These are phyloP conservation scores for Amyelois transitella DNA, from an alignment of 1,140 invertebrate genomes.

Conservation along the genomic window DNA sequence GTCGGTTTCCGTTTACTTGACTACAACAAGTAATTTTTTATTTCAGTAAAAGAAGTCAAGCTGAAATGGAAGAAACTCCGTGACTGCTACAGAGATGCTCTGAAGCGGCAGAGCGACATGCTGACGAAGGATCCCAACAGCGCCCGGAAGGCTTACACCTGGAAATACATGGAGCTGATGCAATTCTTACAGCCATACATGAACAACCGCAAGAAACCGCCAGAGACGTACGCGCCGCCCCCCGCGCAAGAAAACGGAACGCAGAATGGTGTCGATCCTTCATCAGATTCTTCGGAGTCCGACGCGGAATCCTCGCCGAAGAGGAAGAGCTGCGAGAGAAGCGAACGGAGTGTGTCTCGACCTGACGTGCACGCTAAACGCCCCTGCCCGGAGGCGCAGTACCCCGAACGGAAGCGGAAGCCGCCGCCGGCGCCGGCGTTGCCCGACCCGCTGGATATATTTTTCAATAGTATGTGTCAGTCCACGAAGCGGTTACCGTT, in stretches of 20 bases:
- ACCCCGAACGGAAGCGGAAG: conserved; percentile 20
- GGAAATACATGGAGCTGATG: conserved; percentile 65
- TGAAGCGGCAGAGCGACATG: conserved; percentile 62
- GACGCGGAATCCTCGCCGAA: conserved; percentile 38
- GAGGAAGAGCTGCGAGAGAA: conserved; percentile 29
- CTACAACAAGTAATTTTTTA: conserved; percentile 1
- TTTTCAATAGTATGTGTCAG: conserved; percentile 68
- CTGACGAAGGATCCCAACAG: conserved; percentile 41
- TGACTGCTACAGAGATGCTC: conserved; percentile 65
- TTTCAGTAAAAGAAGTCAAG: conserved; percentile 68
- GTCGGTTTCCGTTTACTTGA: no score
- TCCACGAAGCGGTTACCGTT: conserved; percentile 61
- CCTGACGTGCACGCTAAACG: conserved; percentile 42
- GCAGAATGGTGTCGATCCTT: conserved; percentile 30
- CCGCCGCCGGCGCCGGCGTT: conserved; percentile 17
- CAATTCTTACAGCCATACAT: conserved; percentile 68
- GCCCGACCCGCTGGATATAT: conserved; percentile 60
- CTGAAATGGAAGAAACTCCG: conserved; percentile 67
- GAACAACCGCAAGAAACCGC: conserved; percentile 53
- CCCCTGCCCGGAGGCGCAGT: conserved; percentile 23
- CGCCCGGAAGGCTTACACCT: conserved; percentile 48
- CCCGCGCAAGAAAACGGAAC: conserved; percentile 13
- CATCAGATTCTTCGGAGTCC: conserved; percentile 37
- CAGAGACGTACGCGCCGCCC: conserved; percentile 20
- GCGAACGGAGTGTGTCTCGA: conserved; percentile 42